Base-by-base conservation (phyloP, 2,113 vertebrate species). In the Indicator indicator region DNA sequence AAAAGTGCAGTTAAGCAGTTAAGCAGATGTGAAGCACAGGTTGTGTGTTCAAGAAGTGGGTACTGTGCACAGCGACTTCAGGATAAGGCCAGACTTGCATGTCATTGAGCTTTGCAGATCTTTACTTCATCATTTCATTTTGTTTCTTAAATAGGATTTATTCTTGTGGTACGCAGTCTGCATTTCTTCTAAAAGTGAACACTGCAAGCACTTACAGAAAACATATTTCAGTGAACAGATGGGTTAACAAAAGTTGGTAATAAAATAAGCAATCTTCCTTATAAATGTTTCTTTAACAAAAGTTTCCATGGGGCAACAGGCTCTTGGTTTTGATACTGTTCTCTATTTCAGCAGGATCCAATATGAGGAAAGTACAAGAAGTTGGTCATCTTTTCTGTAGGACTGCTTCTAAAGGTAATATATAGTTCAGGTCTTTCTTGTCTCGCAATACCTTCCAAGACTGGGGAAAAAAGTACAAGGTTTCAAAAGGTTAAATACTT, bases 341-440 rank as follows among this genome's bases (percentile, higher is more conserved):
- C 92, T 96, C 95, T 94, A 84, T 94, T 93, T 96, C 93, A 95
- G 91, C 92, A 96, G 86, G 85, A 78, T 95, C 93, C 82, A 83
- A 36, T 89, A 94, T 69, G 50, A 92, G 96, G 75, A 50, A 89
- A 85, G 27, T 50, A 9, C 59, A 76, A 93, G 64, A 95, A 95
- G 81, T 52, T 86, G 69, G 60, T 97, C 95, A 98, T 98, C 96
- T 98, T 95, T 97, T 98, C 92, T 94, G 94, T 82, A 94, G 91
- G 72, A 95, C 71, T 92, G 83, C 28, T 97, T 96, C 97, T 95
- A 98, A 85, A 68, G 99, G 98, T 85, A 99, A 97, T 96, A 99
- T 93, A 59, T 64, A 98, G 96, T 98, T 98, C 97, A 99, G 97
- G 96, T 99, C 99, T 96, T 96, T 98, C 89, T 95, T 98, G 78